These are phyloP conservation scores for Hydrolagus colliei DNA, from an alignment of 2,797 vertebrate species.

Conservation along the genomic window DNA sequence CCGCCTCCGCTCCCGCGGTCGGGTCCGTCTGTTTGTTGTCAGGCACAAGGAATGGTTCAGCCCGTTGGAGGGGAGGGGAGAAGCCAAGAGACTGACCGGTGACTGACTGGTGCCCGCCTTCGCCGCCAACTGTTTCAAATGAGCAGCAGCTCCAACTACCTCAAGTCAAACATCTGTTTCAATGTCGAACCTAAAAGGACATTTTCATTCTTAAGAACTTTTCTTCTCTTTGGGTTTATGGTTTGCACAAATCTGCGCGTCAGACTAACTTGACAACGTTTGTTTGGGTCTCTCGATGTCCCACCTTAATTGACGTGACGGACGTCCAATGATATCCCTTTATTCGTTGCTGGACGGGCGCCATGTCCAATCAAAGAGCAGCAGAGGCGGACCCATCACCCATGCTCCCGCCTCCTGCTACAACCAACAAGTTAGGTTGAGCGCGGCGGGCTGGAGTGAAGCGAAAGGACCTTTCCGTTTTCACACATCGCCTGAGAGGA, in stretches of 20 bases:
- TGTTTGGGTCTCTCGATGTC: not conserved
- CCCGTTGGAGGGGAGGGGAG: too few species aligned
- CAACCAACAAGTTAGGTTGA: not conserved
- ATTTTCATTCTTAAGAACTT: not conserved
- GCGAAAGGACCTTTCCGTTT: conserved; percentile 5
- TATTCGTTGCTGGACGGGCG: too few species aligned
- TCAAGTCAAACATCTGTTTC: too few species aligned
- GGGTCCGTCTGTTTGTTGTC: too few species aligned
- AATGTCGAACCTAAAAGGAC: too few species aligned
- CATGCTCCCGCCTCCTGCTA: not conserved
- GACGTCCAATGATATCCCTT: not conserved
- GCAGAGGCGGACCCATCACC: too few species aligned
- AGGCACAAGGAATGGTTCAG: too few species aligned
- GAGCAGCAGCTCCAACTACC: too few species aligned
- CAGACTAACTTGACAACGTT: not conserved
- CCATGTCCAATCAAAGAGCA: not conserved
- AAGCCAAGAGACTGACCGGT: too few species aligned
- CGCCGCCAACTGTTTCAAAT: too few species aligned
- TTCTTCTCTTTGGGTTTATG: not conserved
- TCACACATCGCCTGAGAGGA: not conserved
- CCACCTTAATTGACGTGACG: not conserved
- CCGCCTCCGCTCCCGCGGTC: too few species aligned
- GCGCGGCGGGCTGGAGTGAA: not conserved
- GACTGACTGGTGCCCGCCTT: too few species aligned
- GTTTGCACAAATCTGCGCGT: conserved; percentile 12